phyloP scores from a whole-genome alignment of 2,797 vertebrate species.

The Danionella dracula region DNA sequence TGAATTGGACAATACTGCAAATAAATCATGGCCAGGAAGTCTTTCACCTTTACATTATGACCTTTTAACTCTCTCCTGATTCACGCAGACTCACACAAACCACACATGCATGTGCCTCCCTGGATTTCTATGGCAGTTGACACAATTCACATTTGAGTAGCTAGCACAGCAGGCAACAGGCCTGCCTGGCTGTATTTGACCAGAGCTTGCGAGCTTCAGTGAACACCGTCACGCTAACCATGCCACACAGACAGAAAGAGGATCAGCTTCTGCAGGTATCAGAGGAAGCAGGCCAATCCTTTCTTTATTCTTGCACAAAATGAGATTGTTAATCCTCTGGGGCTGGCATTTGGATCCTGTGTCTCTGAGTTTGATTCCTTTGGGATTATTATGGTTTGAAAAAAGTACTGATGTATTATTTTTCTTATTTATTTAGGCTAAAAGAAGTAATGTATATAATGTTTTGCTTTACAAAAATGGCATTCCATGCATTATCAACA shows the following conservation, averaged over 20 bases:
- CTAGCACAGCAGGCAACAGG: constrained; percentile 17
- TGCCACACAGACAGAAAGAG: constrained; percentile 40
- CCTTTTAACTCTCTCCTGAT: constrained; percentile 23
- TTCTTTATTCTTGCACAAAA: constrained; percentile 45
- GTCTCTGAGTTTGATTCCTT: constrained; percentile 49
- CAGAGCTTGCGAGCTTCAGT: constrained; percentile 11
- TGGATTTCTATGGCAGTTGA: constrained; percentile 22
- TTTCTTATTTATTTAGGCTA: too few species aligned
- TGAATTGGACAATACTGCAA: constrained; percentile 4
- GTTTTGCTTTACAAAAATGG: too few species aligned
- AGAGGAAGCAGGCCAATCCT: constrained; percentile 40
- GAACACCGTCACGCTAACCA: constrained; percentile 1
- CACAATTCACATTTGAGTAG: constrained; percentile 39
- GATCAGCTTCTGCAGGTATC: constrained; percentile 50
- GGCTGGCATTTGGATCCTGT: constrained; percentile 52
- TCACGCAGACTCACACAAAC: constrained; percentile 1
- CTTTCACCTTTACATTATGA: constrained; percentile 22
- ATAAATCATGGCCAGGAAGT: constrained; percentile 4
- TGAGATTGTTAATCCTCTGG: constrained; percentile 52
- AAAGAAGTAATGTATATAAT: too few species aligned
- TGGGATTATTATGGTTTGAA: constrained; percentile 49
- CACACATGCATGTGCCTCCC: constrained; percentile 14
- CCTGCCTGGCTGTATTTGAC: constrained; percentile 17
- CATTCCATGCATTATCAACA: too few species aligned
- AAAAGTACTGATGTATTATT: constrained; percentile 30